A percentile compares a stretch with the other conserved stretches of the same genome.
phyloP scores from a whole-genome alignment of 2,888 invertebrate species.

The Andricus curvator region DNA sequence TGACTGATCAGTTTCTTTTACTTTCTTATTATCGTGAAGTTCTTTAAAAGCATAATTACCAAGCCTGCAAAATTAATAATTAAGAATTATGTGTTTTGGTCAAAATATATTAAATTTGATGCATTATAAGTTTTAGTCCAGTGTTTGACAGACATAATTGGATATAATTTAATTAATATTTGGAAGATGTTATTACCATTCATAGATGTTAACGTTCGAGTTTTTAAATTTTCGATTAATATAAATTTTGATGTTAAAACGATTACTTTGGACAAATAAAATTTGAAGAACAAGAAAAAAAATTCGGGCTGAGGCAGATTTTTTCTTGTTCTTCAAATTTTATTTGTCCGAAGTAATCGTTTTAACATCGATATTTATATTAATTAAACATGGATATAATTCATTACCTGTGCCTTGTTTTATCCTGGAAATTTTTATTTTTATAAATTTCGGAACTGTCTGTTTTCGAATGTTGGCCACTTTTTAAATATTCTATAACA shows the following conservation, averaged over 20 bases:
- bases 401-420: background rate
- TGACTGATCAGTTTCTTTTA: background rate
- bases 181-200: too few relatives aligned
- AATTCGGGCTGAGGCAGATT: too few relatives aligned
- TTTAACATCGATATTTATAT: too few relatives aligned
- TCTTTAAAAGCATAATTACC: background rate
- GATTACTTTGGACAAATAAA: too few relatives aligned
- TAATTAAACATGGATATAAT: background rate
- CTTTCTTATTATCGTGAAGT: background rate
- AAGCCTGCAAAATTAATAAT: background rate
- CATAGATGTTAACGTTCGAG: too few relatives aligned
- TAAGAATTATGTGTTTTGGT: background rate
- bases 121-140: too few relatives aligned
- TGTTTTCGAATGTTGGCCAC: background rate
- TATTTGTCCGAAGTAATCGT: too few relatives aligned
- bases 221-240: too few relatives aligned
- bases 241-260: too few relatives aligned
- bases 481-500: slow-evolving; percentile 13
- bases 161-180: background rate
- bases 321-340: too few relatives aligned
- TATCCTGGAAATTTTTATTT: background rate
- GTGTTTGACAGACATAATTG: background rate
- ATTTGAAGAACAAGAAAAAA: too few relatives aligned
- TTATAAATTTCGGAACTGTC: background rate
- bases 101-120: background rate